Evolutionary conservation across 1,140 invertebrate genomes (phyloP).

Genomic region (Steinernema feltiae): DNA sequence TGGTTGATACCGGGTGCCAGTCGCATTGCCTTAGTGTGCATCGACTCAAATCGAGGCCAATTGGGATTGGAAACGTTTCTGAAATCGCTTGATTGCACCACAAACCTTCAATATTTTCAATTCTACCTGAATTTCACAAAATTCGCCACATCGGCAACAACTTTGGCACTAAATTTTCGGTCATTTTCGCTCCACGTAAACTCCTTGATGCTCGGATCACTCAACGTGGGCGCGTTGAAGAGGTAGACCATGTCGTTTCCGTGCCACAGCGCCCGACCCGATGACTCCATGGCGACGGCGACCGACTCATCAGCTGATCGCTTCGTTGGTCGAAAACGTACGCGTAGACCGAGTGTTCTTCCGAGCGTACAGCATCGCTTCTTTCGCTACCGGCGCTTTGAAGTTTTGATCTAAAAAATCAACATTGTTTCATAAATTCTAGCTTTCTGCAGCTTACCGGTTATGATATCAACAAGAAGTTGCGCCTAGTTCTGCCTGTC

Average conservation of each 20-base stretch:
- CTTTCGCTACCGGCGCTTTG: conserved; percentile 17
- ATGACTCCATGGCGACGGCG: not conserved
- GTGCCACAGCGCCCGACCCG: conserved; percentile 8
- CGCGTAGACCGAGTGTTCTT: conserved; percentile 18
- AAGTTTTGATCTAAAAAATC: conserved; percentile 19
- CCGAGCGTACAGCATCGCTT: conserved; percentile 10
- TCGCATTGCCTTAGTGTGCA: not conserved
- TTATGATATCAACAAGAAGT: not conserved
- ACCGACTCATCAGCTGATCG: not conserved
- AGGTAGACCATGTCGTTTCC: conserved; percentile 23
- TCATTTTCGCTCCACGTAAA: conserved; percentile 15
- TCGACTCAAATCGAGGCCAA: not conserved
- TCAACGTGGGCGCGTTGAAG: conserved; percentile 11
- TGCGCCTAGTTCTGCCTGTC: not conserved
- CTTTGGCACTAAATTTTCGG: not conserved
- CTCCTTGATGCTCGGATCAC: conserved; percentile 13
- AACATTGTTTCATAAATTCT: no score
- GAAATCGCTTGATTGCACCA: conserved; percentile 1
- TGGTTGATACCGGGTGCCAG: not conserved
- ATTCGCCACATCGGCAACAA: not conserved
- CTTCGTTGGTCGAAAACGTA: conserved; percentile 21
- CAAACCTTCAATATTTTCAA: not conserved
- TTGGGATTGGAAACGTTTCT: conserved; percentile 16
- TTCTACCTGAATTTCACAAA: not conserved
- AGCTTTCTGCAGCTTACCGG: conserved; percentile 8